Conservation (phyloP, 2,888 invertebrate genomes). For the Helleia helle region DNA sequence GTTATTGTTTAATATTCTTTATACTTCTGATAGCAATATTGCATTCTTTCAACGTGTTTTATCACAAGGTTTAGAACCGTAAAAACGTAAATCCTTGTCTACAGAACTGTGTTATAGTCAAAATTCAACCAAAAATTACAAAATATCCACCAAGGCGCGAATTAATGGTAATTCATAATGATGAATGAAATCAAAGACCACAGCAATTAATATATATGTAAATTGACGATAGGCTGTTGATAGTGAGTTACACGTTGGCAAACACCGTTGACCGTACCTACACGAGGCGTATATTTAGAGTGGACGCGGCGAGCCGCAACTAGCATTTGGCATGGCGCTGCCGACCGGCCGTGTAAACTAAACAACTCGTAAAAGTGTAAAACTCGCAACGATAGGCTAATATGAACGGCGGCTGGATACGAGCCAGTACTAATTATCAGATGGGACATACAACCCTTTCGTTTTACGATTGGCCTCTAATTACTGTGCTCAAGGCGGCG, state of each 20-base stretch:
- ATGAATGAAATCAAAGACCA: too few relatives aligned
- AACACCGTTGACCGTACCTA: conserved; percentile 48
- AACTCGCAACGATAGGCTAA: conserved; percentile 71
- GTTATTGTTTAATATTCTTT: too few relatives aligned
- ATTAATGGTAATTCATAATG: too few relatives aligned
- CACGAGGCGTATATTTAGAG: conserved; percentile 64
- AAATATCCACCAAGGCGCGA: too few relatives aligned
- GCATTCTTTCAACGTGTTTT: too few relatives aligned
- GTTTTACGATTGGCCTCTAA: conserved; percentile 73
- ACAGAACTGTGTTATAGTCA: too few relatives aligned
- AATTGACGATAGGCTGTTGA: conserved; percentile 1
- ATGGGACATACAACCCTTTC: conserved; percentile 70
- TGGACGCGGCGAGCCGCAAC: conserved; percentile 68
- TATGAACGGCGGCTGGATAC: conserved; percentile 66
- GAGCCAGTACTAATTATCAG: conserved; percentile 73
- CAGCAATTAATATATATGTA: conserved; percentile 1
- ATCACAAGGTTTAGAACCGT: too few relatives aligned
- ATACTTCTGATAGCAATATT: too few relatives aligned
- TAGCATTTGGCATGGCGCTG: conserved; percentile 66
- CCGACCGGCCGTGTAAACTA: conserved; percentile 60
- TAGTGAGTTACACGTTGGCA: conserved; percentile 36
- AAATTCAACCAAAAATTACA: too few relatives aligned
- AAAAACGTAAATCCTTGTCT: too few relatives aligned
- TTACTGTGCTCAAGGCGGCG: conserved; percentile 63
- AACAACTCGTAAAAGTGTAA: conserved; percentile 74